Evolutionary conservation across 2,888 invertebrate genomes (phyloP), one percentile per base, ranked within the genome.

Genomic region (Tyria jacobaeae): DNA sequence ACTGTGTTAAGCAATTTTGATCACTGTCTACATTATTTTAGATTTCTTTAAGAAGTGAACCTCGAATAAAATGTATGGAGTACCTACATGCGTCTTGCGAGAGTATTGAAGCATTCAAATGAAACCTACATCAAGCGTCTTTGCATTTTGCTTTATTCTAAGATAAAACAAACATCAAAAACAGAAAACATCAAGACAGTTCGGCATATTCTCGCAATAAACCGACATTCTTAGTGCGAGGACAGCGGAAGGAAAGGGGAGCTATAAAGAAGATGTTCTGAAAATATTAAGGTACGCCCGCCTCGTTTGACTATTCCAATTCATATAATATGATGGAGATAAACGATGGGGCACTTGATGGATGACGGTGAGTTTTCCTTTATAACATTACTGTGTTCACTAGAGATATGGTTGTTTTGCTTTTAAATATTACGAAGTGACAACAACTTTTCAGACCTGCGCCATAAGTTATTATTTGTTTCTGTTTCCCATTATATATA

Each of bases 251-350:
- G 14, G 3, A 2, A 21, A 14, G 15, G 21, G 21, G 15, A 17
- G 35, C 21, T 24, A 51, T 41, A 51, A 56, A 47, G 24, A 21
- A 14, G 17, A 27, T 12, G 35, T 47, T 21, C n/a, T 21, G 17
- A 39, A 50, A 51, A 51, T 35, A 47, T 14, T 9, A 47, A 47
- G 47, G 47, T 27, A 37, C 53, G 12, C 2, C n/a, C n/a, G 10
- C 31, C 21, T 59, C n/a, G 35, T 47, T 53, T 53, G 59, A 59
- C 53, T 35, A 48, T 53, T 59, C 35, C 17, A 27, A 47, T 50
- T 24, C 24, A 25, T 50, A 50, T 12, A 17, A 21, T 41, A 47
- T 39, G 53, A 53, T 53, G 48, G 48, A 48, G 47, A 59, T 47
- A 59, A 37, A 53, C 37, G 59, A 59, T n/a, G 35, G 14, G 27